These are phyloP conservation scores for Diorhabda sublineata DNA, from an alignment of 1,140 invertebrate genomes.

Conservation along the genomic window DNA sequence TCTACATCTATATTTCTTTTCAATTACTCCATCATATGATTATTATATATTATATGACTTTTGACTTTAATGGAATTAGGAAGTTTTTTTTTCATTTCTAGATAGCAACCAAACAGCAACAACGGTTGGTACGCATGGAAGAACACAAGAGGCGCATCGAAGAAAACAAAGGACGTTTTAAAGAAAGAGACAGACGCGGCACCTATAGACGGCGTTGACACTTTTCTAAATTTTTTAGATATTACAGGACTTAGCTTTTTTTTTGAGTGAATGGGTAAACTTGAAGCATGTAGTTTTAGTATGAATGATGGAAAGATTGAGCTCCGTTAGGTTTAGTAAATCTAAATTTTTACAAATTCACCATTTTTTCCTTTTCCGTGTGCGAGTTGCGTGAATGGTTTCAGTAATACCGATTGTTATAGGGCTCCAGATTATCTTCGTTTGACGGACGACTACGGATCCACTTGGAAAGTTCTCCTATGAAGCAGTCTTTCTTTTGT, in stretches of 20 bases:
- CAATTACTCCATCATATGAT: too few species aligned
- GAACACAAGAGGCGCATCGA: constrained; percentile 74
- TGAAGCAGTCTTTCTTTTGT: not conserved
- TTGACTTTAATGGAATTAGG: too few species aligned
- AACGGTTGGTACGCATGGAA: constrained; percentile 77
- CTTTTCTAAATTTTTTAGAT: constrained; percentile 17
- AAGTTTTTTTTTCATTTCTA: constrained; percentile 44
- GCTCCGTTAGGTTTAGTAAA: constrained; percentile 1
- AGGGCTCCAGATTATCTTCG: constrained; percentile 10
- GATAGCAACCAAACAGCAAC: constrained; percentile 84
- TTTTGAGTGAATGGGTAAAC: constrained; percentile 6
- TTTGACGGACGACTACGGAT: not conserved
- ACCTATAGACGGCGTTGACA: constrained; percentile 26
- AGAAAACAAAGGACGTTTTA: constrained; percentile 54
- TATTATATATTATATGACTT: too few species aligned
- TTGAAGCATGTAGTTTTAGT: not conserved
- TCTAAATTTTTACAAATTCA: not conserved
- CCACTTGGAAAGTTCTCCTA: constrained; percentile 13
- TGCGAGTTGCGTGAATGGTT: constrained; percentile 7
- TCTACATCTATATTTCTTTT: too few species aligned
- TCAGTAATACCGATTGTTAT: constrained; percentile 20
- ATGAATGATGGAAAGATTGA: not conserved
- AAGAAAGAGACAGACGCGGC: constrained; percentile 19
- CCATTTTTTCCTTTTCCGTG: constrained; percentile 5
- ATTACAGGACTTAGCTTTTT: constrained; percentile 14